Conservation (phyloP, 1,140 invertebrate species). For the Aricia agestis region DNA sequence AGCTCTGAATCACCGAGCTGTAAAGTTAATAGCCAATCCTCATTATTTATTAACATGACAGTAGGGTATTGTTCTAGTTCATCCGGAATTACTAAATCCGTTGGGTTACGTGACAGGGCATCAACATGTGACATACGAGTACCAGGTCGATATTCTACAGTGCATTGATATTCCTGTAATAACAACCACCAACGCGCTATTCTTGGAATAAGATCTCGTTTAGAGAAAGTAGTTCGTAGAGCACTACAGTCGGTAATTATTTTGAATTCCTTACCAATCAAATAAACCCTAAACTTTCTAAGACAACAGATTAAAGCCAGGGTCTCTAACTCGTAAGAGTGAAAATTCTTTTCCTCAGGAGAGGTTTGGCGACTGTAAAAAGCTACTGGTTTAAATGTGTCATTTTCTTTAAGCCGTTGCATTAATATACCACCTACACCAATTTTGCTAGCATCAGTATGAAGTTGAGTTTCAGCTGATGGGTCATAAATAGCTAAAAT, state of each 20-base stretch:
- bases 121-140: constrained; percentile 45
- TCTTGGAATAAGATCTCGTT: constrained; percentile 43
- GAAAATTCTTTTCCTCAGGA: constrained; percentile 24
- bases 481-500: constrained; percentile 19
- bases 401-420: not conserved
- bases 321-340: constrained; percentile 32
- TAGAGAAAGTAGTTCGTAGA: constrained; percentile 40
- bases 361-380: constrained; percentile 25
- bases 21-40: constrained; percentile 28
- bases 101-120: constrained; percentile 38
- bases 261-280: constrained; percentile 54
- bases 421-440: constrained; percentile 20
- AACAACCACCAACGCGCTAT: constrained; percentile 52
- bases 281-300: constrained; percentile 45
- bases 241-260: constrained; percentile 60
- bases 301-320: constrained; percentile 40
- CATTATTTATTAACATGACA: constrained; percentile 21
- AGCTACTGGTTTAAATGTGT: constrained; percentile 12
- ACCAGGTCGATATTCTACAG: constrained; percentile 43
- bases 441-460: constrained; percentile 17
- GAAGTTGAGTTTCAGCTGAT: constrained; percentile 8
- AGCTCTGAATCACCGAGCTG: constrained; percentile 25
- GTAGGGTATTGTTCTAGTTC: constrained; percentile 4
- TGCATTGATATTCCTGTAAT: constrained; percentile 44
- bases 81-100: not conserved